These are phyloP conservation scores for Chroicocephalus ridibundus DNA, from an alignment of 2,113 vertebrate species.

Conservation along the genomic window DNA sequence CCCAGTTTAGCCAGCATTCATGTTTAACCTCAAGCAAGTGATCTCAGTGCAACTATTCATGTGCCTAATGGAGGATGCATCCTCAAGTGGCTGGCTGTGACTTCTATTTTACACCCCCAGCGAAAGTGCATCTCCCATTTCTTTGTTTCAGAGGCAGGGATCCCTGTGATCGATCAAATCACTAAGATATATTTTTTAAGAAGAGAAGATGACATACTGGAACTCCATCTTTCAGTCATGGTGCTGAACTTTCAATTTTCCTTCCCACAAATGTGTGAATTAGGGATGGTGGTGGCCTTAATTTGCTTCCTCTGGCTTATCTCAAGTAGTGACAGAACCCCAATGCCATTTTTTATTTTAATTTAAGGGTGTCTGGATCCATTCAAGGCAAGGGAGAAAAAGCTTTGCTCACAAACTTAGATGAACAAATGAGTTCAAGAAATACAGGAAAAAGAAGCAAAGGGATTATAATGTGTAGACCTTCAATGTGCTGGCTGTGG, in stretches of 20 bases:
- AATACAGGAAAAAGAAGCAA: not conserved
- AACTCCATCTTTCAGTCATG: not conserved
- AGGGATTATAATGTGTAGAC: not conserved
- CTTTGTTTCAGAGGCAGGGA: not conserved
- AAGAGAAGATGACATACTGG: conserved; percentile 34
- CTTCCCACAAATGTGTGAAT: conserved; percentile 37
- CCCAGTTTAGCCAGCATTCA: not conserved
- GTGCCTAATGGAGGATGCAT: not conserved
- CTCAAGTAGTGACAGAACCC: conserved; percentile 48
- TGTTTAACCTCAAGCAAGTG: not conserved
- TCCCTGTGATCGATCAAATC: not conserved
- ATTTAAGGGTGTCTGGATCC: not conserved
- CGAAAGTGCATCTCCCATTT: not conserved
- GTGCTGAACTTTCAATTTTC: conserved; percentile 44
- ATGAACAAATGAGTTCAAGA: not conserved
- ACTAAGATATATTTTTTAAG: not conserved
- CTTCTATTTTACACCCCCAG: not conserved
- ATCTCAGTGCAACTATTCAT: not conserved
- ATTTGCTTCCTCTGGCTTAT: conserved; percentile 51
- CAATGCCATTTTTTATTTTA: conserved; percentile 35
- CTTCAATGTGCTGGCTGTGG: not conserved
- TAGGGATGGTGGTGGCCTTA: not conserved
- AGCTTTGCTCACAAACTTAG: conserved; percentile 5
- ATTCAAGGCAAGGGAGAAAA: not conserved
- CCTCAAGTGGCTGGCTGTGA: not conserved